A percentile compares a stretch with the other conserved stretches of the same genome.
These are phyloP conservation scores for Lemur catta DNA, from an alignment of 2,797 vertebrate genomes.

Conservation along the genomic window DNA sequence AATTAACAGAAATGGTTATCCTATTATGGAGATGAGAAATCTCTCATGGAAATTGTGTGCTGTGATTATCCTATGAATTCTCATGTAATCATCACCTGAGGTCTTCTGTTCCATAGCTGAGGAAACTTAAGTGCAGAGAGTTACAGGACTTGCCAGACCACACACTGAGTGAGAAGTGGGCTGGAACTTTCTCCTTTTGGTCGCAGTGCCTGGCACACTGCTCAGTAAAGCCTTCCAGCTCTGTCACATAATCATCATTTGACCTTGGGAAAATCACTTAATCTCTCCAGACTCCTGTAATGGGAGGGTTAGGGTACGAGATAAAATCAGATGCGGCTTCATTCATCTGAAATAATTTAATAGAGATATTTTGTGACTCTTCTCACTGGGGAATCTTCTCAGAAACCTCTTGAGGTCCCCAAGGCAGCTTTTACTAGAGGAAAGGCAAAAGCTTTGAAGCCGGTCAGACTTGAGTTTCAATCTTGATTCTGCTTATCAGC, in stretches of 20 bases:
- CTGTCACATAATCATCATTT: not conserved
- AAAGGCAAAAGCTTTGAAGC: not conserved
- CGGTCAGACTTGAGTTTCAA: not conserved
- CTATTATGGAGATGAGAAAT: not conserved
- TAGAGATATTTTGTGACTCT: not conserved
- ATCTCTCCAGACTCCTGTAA: not conserved
- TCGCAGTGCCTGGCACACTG: not conserved
- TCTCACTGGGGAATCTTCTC: not conserved
- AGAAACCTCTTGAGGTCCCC: not conserved
- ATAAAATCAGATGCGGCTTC: not conserved
- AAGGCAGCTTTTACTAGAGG: not conserved
- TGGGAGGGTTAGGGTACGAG: not conserved
- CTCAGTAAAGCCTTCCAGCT: not conserved
- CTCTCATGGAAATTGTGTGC: not conserved
- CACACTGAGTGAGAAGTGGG: not conserved
- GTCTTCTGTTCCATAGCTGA: not conserved
- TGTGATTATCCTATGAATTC: not conserved
- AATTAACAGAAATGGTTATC: not conserved
- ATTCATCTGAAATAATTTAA: slow-evolving; percentile 26
- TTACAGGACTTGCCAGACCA: not conserved
- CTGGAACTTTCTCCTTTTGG: not conserved
- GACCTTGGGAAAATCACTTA: not conserved
- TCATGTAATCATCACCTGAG: not conserved
- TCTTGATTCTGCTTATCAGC: not conserved
- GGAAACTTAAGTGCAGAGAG: not conserved